Evolutionary conservation across 2,797 vertebrate genomes (phyloP).

Genomic region (Pelochelys cantorii): DNA sequence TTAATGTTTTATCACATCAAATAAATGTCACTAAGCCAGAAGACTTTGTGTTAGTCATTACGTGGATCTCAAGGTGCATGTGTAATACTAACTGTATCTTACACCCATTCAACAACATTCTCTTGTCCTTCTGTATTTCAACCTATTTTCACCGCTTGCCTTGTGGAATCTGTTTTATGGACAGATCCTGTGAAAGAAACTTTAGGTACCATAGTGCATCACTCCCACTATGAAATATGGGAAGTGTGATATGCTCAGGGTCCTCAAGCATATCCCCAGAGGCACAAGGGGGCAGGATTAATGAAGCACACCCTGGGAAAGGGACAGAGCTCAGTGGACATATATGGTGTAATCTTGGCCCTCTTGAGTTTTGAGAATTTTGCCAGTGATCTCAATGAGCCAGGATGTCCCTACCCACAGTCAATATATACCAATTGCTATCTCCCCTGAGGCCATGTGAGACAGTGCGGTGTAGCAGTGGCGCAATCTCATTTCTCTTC

Average conservation of each 20-base stretch:
- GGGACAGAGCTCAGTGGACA: not conserved
- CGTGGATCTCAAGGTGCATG: not conserved
- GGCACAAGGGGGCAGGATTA: not conserved
- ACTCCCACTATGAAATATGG: not conserved
- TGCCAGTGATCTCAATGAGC: not conserved
- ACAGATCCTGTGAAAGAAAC: not conserved
- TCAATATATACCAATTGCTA: not conserved
- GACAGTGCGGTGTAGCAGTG: not conserved
- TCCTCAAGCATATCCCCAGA: not conserved
- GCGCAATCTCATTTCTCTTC: rapidly evolving
- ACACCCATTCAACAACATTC: not conserved
- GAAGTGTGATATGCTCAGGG: not conserved
- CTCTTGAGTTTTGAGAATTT: not conserved
- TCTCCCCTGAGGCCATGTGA: not conserved
- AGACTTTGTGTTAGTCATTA: rapidly evolving
- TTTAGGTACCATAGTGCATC: not conserved
- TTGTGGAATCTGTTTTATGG: not conserved
- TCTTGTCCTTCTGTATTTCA: rapidly evolving
- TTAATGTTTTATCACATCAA: not conserved
- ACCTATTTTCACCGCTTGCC: not conserved
- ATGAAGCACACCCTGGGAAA: not conserved
- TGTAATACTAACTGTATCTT: not conserved
- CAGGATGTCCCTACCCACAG: not conserved
- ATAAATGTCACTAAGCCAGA: not conserved
- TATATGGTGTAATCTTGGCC: not conserved